Evolutionary conservation across 2,888 invertebrate species (phyloP).

Genomic region (Xestia xanthographa): DNA sequence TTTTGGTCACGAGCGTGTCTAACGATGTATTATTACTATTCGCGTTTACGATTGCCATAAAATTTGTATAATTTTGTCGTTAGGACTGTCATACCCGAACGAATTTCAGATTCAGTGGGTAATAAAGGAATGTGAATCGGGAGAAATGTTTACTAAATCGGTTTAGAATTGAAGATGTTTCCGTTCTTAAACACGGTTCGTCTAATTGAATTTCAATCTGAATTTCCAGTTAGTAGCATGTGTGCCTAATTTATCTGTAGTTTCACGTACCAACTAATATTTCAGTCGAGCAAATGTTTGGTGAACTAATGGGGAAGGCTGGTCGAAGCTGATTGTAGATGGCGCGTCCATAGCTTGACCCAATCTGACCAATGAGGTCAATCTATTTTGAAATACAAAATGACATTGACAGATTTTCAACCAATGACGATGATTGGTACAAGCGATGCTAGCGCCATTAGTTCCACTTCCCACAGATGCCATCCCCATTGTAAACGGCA

Average conservation of each 20-base stretch:
- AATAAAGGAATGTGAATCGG: slow-evolving; percentile 11
- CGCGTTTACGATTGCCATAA: slow-evolving; percentile 38
- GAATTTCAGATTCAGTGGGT: slow-evolving; percentile 18
- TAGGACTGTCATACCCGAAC: slow-evolving; percentile 17
- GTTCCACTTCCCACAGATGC: too few species aligned
- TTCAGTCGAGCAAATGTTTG: neutral
- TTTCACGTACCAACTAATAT: neutral
- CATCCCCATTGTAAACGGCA: too few species aligned
- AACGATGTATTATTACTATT: slow-evolving; percentile 24
- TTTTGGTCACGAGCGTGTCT: slow-evolving; percentile 43
- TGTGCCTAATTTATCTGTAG: neutral
- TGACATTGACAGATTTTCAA: too few species aligned
- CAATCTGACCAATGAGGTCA: too few species aligned
- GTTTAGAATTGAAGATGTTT: slow-evolving; percentile 1
- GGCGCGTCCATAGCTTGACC: too few species aligned
- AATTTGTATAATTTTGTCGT: slow-evolving; percentile 47
- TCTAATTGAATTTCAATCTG: neutral
- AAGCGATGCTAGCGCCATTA: too few species aligned
- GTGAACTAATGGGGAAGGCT: too few species aligned
- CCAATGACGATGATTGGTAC: too few species aligned
- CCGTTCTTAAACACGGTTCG: neutral
- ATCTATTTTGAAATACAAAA: too few species aligned
- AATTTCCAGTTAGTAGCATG: neutral
- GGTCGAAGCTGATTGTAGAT: too few species aligned
- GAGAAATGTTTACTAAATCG: slow-evolving; percentile 7